Base-by-base conservation (phyloP, 92 coral and sea anemone species). In the Parazoanthus atlanticus region DNA sequence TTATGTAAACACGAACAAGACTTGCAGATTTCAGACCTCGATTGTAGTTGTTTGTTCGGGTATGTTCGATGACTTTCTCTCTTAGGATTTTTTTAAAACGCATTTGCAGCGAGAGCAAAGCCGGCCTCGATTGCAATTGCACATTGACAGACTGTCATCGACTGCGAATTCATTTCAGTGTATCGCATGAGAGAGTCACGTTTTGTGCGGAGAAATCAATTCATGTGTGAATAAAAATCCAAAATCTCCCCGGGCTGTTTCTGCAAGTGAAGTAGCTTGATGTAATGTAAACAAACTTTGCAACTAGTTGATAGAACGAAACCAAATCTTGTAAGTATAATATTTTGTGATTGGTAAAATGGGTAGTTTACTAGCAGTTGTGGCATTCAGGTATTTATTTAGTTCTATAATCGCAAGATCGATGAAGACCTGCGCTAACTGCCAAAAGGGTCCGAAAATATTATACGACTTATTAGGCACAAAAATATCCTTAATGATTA, bases 201-300 rank as follows among this genome's bases (percentile, higher is more conserved):
- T 75, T 75, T 71, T 71, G 21, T 75, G 28, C 11, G 13, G 13
- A 25, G 79, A 75, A 58, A 58, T 80, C 19, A 66, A 25, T 40
- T 70, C 33, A 38, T 82, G 52, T 82, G 75, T 65, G 41, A 67
- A 66, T 46, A 46, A 11, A 11, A 34, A 40, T 36, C 3, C 36
- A 56, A 34, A 81, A 31, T n/a, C 73, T 30, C 86, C 76, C 29
- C 19, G 36, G 76, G 74, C 76, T 40, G 86, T 82, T 82, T 81
- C 66, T 80, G 34, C 34, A 26, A 47, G 86, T 75, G 79, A 75
- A 75, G 79, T 32, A 36, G 52, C 26, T 75, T 30, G 36, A 66
- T 21, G 34, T 41, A 81, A 56, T 13, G 54, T 81, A 81, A 82
- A 82, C 74, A 82, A 82, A 66, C 82, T 36, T 64, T 40, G 74